Evolutionary conservation across 1,140 invertebrate species (phyloP), one percentile per base, ranked within the genome.

Genomic region (Drosophila littoralis): DNA sequence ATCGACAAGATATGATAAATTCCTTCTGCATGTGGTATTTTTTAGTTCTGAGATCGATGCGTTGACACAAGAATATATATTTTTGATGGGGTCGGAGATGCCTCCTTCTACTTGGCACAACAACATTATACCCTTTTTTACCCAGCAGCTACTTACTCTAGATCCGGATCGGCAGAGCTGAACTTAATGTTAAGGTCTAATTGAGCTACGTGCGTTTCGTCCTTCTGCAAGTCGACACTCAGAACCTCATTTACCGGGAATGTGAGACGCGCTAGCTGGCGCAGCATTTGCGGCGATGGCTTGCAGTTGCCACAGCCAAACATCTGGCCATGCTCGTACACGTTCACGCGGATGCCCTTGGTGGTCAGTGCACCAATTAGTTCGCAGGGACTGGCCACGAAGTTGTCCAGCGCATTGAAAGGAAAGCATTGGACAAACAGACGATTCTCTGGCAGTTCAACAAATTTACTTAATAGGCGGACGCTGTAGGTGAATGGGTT

Each of bases 331-430:
- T 57, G 46, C 1, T 86, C 36, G 0, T 36, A 12, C 6, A 88
- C n/a, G 0, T 50, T 50, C 7, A 86, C 60, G n/a, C 79, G 55
- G 0, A 86, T 33, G 8, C 82, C 82, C 13, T 12, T 69, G 33
- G 67, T 51, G 15, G 64, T 71, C 0, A 86, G 52, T 0, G 65
- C 15, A 0, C 64, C 66, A 2, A 82, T 79, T 5, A 86, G 52
- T 1, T 86, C 83, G 13, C 83, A 86, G 8, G 82, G 82, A 40
- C 54, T 88, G 7, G 76, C 45, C 6, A 50, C 15, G 7, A 88
- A 67, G 10, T 52, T 32, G 1, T 48, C 64, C 43, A 86, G 1
- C 0, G 54, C 28, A 6, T 38, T 38, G 7, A 0, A 0, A 0
- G 75, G 42, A 22, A 86, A 82, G 0, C 57, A 0, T 0, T 68